Conservation (phyloP, 2,113 vertebrate genomes). For the Bucco capensis region DNA sequence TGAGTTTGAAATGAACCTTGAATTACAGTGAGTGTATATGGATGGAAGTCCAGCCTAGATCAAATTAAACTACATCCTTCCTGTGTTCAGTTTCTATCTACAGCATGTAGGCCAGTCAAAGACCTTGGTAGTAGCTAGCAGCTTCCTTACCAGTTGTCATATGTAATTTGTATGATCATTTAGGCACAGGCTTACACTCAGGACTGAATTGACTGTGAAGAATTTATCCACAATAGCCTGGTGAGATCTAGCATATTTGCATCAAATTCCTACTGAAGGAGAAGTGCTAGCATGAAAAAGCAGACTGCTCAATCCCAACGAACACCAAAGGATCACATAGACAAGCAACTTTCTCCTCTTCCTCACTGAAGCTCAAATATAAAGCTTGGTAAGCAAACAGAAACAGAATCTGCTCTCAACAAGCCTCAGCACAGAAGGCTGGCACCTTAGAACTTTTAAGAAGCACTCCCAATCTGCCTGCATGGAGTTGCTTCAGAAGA, state of each 20-base stretch:
- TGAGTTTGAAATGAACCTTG: background rate
- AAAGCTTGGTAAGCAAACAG: background rate
- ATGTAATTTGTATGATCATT: background rate
- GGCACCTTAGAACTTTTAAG: background rate
- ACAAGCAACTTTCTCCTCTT: background rate
- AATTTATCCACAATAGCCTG: background rate
- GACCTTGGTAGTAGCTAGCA: background rate
- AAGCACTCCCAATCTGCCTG: background rate
- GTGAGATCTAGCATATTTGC: background rate
- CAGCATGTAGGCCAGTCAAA: background rate
- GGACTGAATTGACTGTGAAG: background rate
- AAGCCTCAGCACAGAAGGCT: background rate
- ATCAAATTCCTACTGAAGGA: background rate
- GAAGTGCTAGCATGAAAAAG: background rate
- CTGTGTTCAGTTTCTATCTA: background rate
- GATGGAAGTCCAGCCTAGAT: background rate
- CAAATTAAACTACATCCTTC: background rate
- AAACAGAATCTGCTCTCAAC: background rate
- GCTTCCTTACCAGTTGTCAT: background rate
- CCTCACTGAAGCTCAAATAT: background rate
- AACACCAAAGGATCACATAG: fast-evolving
- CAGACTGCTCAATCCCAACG: background rate
- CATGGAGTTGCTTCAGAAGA: background rate
- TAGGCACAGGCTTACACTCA: background rate
- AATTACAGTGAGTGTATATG: background rate